Conservation (phyloP, 2,888 invertebrate species). For the Dicycla oo region DNA sequence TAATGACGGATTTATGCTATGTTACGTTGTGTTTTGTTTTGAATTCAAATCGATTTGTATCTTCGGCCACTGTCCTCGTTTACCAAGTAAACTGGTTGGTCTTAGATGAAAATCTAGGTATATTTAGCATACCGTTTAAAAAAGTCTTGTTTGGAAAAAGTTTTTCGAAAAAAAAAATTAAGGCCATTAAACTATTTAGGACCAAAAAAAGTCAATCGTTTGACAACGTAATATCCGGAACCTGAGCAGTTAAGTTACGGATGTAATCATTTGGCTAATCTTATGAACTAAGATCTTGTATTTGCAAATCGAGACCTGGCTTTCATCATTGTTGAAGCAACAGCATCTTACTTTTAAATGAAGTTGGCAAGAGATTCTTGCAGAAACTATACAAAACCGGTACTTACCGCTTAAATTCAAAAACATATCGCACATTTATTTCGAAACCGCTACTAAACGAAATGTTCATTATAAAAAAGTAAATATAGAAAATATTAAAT, state of each 20-base stretch:
- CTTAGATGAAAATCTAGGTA: too few species aligned
- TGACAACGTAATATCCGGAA: constrained; percentile 32
- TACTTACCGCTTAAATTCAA: constrained; percentile 30
- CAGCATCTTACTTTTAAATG: constrained; percentile 52
- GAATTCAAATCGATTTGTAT: too few species aligned
- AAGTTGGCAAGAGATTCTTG: constrained; percentile 36
- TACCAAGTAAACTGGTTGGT: too few species aligned
- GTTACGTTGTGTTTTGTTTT: too few species aligned
- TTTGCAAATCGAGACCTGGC: constrained; percentile 32
- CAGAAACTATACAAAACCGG: constrained; percentile 40
- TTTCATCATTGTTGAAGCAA: constrained; percentile 53
- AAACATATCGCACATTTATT: constrained; percentile 31
- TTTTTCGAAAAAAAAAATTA: not conserved
- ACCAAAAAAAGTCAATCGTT: constrained; percentile 41
- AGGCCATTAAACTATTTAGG: constrained; percentile 25
- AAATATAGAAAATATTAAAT: too few species aligned
- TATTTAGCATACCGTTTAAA: too few species aligned
- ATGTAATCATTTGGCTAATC: constrained; percentile 37
- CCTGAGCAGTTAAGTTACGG: constrained; percentile 31
- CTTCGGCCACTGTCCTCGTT: too few species aligned
- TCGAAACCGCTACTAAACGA: too few species aligned
- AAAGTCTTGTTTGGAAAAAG: not conserved
- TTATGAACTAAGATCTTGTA: constrained; percentile 15
- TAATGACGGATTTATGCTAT: too few species aligned
- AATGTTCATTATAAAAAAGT: too few species aligned